A percentile compares a stretch with the other conserved stretches of the same genome.
phyloP scores from a whole-genome alignment of 1,140 invertebrate species.

The Cephus cinctus region DNA sequence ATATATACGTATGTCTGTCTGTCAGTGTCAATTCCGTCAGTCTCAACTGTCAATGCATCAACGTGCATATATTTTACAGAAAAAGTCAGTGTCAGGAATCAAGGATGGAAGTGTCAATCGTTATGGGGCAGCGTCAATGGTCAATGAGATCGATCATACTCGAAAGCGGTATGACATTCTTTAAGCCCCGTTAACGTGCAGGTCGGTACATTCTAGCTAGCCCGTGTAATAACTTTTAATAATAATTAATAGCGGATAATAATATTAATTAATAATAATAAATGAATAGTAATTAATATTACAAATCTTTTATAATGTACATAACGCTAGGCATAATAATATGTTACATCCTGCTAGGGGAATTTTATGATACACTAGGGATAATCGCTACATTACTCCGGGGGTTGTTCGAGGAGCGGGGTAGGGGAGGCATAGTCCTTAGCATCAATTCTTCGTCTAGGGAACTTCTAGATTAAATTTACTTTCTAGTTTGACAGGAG shows the following conservation, averaged over 20 bases:
- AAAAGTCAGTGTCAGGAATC: too few species aligned
- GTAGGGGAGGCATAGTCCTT: background rate
- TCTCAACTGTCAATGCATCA: too few species aligned
- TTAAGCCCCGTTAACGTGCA: constrained; percentile 32
- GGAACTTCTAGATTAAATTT: constrained; percentile 7
- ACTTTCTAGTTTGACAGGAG: constrained; percentile 18
- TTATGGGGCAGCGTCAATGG: constrained; percentile 46
- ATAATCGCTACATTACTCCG: constrained; percentile 41
- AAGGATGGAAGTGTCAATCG: constrained; percentile 8
- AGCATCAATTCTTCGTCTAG: background rate
- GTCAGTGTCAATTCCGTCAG: too few species aligned
- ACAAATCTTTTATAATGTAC: constrained; percentile 46
- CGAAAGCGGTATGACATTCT: constrained; percentile 31
- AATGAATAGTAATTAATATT: constrained; percentile 37
- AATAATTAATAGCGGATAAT: constrained; percentile 43
- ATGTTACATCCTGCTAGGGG: constrained; percentile 50
- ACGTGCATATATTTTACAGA: too few species aligned
- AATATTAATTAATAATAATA: constrained; percentile 26
- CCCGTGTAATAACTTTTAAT: constrained; percentile 33
- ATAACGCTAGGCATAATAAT: constrained; percentile 41
- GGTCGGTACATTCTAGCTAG: constrained; percentile 42
- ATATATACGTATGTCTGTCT: too few species aligned
- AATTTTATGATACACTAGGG: constrained; percentile 53
- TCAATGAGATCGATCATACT: constrained; percentile 54
- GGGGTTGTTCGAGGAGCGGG: background rate